Conservation (phyloP, 2,113 vertebrate species). For the Mionectes macconnelli region DNA sequence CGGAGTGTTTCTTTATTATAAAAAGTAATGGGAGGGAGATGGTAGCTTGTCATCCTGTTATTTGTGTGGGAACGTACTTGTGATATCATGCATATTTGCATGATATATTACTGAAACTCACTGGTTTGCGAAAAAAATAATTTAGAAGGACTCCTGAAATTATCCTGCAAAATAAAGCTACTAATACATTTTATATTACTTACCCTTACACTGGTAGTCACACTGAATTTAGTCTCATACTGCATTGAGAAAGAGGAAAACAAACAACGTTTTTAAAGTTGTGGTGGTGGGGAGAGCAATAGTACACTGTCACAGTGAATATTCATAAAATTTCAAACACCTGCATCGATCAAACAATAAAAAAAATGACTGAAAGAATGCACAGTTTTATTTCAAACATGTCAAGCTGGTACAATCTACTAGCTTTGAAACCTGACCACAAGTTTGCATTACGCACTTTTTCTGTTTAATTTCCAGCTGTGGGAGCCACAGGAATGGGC, state of each 20-base stretch:
- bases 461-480: slow-evolving; percentile 68
- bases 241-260: background rate
- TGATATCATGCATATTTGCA: background rate
- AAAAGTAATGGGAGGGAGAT: background rate
- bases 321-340: slow-evolving; percentile 21
- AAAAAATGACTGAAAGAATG: slow-evolving; percentile 43
- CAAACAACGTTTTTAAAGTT: background rate
- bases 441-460: slow-evolving; percentile 49
- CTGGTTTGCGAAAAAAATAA: background rate
- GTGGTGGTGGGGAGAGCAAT: background rate
- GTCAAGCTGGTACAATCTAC: slow-evolving; percentile 10
- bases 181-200: background rate
- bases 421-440: slow-evolving; percentile 42
- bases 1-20: background rate
- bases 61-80: background rate
- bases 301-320: background rate
- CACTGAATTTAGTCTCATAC: background rate
- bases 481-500: slow-evolving; percentile 70
- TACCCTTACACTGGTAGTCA: background rate
- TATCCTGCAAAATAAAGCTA: background rate
- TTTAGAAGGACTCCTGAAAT: background rate
- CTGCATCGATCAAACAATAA: slow-evolving; percentile 41
- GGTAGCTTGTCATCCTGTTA: background rate
- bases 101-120: background rate
- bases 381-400: slow-evolving; percentile 56